Conservation (phyloP, 2,888 invertebrate genomes). For the Drosophila colorata region DNA sequence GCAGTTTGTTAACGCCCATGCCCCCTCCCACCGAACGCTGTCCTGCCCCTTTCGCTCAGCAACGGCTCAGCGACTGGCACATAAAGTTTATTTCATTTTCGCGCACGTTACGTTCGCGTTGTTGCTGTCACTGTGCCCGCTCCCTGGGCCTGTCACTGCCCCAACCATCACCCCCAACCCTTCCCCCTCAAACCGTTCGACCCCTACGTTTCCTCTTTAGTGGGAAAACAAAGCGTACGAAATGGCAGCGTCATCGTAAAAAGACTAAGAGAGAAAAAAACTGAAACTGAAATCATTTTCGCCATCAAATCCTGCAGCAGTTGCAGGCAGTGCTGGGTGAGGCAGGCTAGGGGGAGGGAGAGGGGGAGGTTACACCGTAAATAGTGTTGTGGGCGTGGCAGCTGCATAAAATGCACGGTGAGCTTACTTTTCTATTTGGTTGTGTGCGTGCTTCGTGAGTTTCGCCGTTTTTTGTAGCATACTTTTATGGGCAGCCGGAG, state of each 20-base stretch:
- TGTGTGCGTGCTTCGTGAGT: conserved; percentile 48
- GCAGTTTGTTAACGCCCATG: conserved; percentile 35
- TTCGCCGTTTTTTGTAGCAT: conserved; percentile 56
- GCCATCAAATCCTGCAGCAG: conserved; percentile 56
- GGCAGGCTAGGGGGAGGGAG: background rate
- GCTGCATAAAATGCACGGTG: conserved; percentile 56
- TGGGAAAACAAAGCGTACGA: conserved; percentile 71
- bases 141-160: conserved; percentile 26
- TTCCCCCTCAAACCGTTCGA: background rate
- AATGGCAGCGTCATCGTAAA: conserved; percentile 76
- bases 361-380: conserved; percentile 9
- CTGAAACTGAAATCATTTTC: conserved; percentile 78
- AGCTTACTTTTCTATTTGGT: conserved; percentile 52
- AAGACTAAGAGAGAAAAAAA: conserved; percentile 31
- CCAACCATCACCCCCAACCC: too few species aligned
- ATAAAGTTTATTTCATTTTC: conserved; percentile 80
- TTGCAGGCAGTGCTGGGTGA: conserved; percentile 11
- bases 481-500: conserved; percentile 68
- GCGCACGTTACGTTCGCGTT: conserved; percentile 73
- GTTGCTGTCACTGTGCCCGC: conserved; percentile 55
- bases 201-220: conserved; percentile 17
- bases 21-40: background rate
- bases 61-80: conserved; percentile 22
- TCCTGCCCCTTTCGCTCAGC: background rate
- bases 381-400: conserved; percentile 63